These are phyloP conservation scores for Sciurus vulgaris DNA, from an alignment of 2,797 vertebrate species.

Conservation along the genomic window DNA sequence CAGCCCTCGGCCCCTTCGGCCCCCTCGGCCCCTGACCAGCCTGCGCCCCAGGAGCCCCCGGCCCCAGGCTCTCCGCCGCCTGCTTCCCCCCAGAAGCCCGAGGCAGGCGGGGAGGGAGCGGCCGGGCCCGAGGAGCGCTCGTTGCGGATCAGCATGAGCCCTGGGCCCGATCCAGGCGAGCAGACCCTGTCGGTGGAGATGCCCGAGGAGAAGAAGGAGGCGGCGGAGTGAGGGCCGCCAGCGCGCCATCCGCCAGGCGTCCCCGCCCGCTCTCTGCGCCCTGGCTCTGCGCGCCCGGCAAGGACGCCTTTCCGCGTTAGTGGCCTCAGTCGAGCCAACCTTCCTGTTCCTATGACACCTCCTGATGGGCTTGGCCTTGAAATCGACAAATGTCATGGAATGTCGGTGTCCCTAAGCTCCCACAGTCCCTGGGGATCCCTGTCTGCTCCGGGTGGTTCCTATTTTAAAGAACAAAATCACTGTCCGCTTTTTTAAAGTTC, in stretches of 20 bases:
- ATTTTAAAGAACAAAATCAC: conserved; percentile 18
- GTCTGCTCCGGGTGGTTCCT: not conserved
- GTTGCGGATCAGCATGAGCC: conserved; percentile 88
- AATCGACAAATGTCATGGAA: not conserved
- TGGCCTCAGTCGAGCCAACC: fast-evolving
- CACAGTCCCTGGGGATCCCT: not conserved
- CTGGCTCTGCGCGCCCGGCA: too few species aligned
- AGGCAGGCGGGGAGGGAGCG: conserved; percentile 55
- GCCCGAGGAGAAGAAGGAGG: conserved; percentile 51
- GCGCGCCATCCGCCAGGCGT: not conserved
- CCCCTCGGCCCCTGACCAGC: too few species aligned
- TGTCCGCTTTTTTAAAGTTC: not conserved
- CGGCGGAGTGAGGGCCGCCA: not conserved
- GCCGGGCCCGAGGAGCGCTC: conserved; percentile 87
- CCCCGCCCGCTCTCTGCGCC: fast-evolving
- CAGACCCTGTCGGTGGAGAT: conserved; percentile 91
- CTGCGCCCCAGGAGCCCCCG: too few species aligned
- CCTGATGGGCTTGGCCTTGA: not conserved
- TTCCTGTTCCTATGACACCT: not conserved
- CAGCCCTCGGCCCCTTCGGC: not conserved
- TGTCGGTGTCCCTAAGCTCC: not conserved
- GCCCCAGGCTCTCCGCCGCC: conserved; percentile 82
- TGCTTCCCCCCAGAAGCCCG: not conserved
- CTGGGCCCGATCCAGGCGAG: conserved; percentile 84
- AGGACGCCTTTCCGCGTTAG: fast-evolving